These are phyloP conservation scores for Cosmia pyralina DNA, from an alignment of 2,888 invertebrate genomes.

Conservation along the genomic window DNA sequence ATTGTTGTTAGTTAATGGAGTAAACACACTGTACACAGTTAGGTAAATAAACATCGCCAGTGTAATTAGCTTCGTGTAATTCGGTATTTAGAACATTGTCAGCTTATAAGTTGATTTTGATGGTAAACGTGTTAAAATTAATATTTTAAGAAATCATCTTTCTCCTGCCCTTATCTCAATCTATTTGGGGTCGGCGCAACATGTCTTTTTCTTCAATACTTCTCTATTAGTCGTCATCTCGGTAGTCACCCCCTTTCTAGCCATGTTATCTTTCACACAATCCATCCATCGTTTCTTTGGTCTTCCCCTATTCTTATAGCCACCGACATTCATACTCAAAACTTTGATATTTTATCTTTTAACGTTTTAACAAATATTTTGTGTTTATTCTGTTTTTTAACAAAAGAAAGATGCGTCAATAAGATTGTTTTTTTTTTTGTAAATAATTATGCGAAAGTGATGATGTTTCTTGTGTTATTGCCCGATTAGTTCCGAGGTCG, in stretches of 20 bases:
- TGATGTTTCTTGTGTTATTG: neutral
- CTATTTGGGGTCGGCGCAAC: too few species aligned
- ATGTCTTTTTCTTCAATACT: too few species aligned
- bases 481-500: neutral
- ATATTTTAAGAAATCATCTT: neutral
- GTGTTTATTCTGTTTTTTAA: neutral
- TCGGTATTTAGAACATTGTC: conserved; percentile 16
- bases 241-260: too few species aligned
- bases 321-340: too few species aligned
- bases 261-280: too few species aligned
- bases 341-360: too few species aligned
- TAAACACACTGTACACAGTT: conserved; percentile 31
- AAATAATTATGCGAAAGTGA: neutral
- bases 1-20: conserved; percentile 46
- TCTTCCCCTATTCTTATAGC: too few species aligned
- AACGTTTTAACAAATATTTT: neutral
- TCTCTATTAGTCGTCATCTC: too few species aligned
- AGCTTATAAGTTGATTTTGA: conserved; percentile 1
- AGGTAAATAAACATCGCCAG: conserved; percentile 28
- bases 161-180: too few species aligned
- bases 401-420: neutral
- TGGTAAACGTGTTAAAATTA: neutral
- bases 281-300: too few species aligned
- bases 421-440: neutral
- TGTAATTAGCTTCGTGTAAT: conserved; percentile 46